Evolutionary conservation across 23 tunicate species (phyloP).

Genomic region (Trididemnum miniatum): DNA sequence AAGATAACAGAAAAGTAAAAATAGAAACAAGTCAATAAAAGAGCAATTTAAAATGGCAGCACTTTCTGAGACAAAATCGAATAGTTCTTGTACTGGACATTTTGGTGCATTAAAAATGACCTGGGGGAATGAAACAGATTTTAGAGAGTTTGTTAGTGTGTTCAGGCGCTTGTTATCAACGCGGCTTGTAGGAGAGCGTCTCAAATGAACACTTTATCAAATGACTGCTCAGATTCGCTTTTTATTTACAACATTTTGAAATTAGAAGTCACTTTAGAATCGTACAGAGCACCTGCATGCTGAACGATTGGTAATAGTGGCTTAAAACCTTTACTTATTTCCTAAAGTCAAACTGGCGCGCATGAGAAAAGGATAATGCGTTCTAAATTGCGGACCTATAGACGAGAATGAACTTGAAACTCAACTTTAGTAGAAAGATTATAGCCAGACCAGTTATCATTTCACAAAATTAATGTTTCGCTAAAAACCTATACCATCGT

Average conservation of each 20-base stretch:
- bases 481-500: too few species aligned
- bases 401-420: too few species aligned
- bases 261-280: neutral
- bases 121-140: neutral
- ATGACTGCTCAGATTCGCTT: neutral
- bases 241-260: constrained; percentile 7
- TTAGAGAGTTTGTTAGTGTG: constrained; percentile 1
- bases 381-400: too few species aligned
- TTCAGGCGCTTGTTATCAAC: neutral
- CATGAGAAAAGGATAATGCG: too few species aligned
- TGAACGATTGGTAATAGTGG: neutral
- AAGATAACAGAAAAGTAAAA: too few species aligned
- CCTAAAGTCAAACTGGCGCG: too few species aligned
- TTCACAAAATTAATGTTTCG: too few species aligned
- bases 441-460: too few species aligned
- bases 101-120: constrained; percentile 20
- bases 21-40: too few species aligned
- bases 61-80: too few species aligned
- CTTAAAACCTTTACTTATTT: constrained; percentile 2
- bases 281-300: constrained; percentile 2
- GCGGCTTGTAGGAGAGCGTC: neutral
- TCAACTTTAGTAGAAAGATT: too few species aligned
- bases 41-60: too few species aligned
- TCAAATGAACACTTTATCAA: constrained; percentile 39
- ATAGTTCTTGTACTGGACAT: neutral